phyloP scores from a whole-genome alignment of 2,888 invertebrate species.

The Yponomeuta malinellus region DNA sequence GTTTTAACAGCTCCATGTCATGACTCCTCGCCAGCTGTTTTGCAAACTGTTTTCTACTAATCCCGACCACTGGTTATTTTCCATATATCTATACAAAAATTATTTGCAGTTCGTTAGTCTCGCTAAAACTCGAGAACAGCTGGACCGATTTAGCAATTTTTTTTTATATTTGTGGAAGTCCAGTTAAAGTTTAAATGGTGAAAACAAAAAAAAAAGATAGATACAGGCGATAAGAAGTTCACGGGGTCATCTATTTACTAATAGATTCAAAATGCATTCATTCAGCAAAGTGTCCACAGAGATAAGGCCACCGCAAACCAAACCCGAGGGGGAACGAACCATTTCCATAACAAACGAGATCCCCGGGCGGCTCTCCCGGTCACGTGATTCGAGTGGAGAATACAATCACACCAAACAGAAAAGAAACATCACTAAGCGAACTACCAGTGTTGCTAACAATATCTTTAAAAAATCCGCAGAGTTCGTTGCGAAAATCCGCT shows the following conservation, averaged over 20 bases:
- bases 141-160: too few species aligned
- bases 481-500: too few species aligned
- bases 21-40: too few species aligned
- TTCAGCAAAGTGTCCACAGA: conserved; percentile 1
- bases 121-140: too few species aligned
- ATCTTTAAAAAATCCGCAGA: too few species aligned
- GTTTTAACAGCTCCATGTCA: too few species aligned
- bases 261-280: neutral
- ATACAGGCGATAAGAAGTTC: too few species aligned
- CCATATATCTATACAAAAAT: neutral
- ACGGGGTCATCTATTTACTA: neutral
- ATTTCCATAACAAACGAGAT: conserved; percentile 1
- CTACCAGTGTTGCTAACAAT: too few species aligned
- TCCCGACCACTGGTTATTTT: neutral
- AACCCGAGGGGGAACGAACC: neutral
- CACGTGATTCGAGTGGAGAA: neutral
- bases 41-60: neutral
- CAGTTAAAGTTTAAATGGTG: too few species aligned
- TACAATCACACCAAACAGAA: neutral
- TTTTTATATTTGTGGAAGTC: too few species aligned
- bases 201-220: too few species aligned
- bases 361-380: neutral
- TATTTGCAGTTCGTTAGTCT: too few species aligned
- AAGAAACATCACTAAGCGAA: neutral
- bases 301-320: neutral